phyloP scores from a whole-genome alignment of 2,113 vertebrate species.

The Lampris megalopsis region DNA sequence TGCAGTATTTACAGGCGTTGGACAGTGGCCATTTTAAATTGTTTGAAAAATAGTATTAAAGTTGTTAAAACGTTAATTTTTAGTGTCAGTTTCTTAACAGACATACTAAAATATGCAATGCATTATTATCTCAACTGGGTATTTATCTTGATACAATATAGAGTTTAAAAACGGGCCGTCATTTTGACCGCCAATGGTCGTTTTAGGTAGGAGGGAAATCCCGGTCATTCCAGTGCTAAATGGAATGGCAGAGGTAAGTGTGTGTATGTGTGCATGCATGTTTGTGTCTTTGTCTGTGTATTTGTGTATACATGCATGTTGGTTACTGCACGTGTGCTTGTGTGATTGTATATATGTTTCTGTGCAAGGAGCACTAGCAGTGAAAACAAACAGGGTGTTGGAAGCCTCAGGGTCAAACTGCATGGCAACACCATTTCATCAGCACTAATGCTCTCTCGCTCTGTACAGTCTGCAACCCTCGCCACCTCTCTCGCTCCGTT shows the following conservation, averaged over 20 bases:
- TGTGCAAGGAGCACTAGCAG: constrained; percentile 9
- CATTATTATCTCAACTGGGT: no score
- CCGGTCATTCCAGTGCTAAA: no score
- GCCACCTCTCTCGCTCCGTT: background rate
- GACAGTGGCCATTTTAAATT: no score
- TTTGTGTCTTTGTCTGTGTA: background rate
- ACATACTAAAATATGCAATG: no score
- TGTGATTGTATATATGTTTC: background rate
- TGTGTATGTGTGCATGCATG: background rate
- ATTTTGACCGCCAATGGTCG: no score
- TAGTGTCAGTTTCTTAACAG: no score
- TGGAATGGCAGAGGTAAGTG: background rate
- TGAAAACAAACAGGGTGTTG: constrained; percentile 57
- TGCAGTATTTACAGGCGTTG: no score
- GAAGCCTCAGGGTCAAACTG: constrained; percentile 60
- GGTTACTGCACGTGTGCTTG: background rate
- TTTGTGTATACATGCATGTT: constrained; percentile 45
- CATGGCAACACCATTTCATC: constrained; percentile 59
- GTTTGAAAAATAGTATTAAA: no score
- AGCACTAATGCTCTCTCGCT: constrained; percentile 23
- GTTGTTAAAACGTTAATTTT: no score
- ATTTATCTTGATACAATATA: no score
- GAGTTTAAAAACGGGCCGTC: no score
- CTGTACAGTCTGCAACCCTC: constrained; percentile 1
- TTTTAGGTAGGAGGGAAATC: no score